Conservation (phyloP, 2,797 vertebrate genomes). For the Gorsachius magnificus region DNA sequence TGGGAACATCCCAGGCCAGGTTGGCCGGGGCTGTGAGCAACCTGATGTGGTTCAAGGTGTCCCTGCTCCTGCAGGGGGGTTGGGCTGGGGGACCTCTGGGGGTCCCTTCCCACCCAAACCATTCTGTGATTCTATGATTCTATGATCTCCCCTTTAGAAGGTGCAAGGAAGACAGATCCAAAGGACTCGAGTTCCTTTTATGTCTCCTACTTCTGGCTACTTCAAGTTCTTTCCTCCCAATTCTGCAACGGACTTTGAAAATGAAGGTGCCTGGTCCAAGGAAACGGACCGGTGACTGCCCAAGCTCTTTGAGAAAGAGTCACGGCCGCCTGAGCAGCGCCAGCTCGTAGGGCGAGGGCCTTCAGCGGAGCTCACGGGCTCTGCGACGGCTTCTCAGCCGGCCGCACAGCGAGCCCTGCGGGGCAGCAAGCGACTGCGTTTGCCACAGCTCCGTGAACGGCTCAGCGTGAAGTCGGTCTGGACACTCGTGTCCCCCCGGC, state of each 20-base stretch:
- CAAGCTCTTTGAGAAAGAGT: background rate
- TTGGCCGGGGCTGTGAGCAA: too few relatives aligned
- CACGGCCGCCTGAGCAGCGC: background rate
- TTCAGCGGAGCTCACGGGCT: background rate
- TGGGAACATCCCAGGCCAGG: too few relatives aligned
- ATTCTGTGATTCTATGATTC: too few relatives aligned
- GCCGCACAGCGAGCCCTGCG: background rate
- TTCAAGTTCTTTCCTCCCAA: background rate
- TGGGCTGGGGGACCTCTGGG: too few relatives aligned
- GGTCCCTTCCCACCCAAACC: too few relatives aligned
- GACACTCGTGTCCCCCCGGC: accelerated
- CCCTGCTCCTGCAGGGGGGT: too few relatives aligned
- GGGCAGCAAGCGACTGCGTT: background rate
- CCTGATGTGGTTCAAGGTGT: too few relatives aligned
- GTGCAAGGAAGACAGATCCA: background rate
- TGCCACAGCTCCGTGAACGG: background rate
- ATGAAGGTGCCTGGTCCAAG: background rate
- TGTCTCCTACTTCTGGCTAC: background rate
- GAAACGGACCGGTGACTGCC: background rate
- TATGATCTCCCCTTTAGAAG: background rate
- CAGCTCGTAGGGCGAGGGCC: background rate
- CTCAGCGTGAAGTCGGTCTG: background rate
- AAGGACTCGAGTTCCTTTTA: background rate
- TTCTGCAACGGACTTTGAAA: background rate
- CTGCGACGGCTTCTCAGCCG: background rate